phyloP scores from a whole-genome alignment of 2,113 vertebrate genomes.

The Sceloporus undulatus region DNA sequence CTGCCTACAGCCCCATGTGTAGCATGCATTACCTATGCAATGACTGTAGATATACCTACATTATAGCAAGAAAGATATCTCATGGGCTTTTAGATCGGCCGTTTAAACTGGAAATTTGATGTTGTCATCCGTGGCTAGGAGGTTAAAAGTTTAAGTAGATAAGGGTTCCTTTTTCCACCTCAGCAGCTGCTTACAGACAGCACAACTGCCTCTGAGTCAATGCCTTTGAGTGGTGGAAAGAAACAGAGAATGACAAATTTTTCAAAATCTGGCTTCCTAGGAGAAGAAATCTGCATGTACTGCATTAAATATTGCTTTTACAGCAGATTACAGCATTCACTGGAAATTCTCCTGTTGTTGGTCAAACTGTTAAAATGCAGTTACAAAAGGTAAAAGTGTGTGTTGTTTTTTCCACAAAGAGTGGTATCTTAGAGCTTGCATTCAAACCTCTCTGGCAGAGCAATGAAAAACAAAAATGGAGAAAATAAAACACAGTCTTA shows the following conservation, averaged over 20 bases:
- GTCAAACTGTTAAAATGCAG: neutral
- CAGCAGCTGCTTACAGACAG: conserved; percentile 46
- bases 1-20: neutral
- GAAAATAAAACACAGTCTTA: conserved; percentile 80
- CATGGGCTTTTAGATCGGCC: conserved; percentile 11
- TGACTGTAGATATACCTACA: neutral
- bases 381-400: neutral
- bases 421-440: neutral
- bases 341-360: neutral
- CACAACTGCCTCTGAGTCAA: conserved; percentile 64
- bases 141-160: conserved; percentile 67
- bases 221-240: conserved; percentile 52
- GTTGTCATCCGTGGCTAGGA: conserved; percentile 41
- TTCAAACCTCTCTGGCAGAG: neutral
- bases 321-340: neutral
- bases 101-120: conserved; percentile 29
- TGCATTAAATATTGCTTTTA: neutral
- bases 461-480: neutral
- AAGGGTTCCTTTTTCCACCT: conserved; percentile 56
- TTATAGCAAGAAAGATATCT: fast-evolving
- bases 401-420: neutral
- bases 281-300: conserved; percentile 28
- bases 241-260: conserved; percentile 39
- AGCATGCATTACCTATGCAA: neutral
- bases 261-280: conserved; percentile 11